Percentiles rank a stretch among this genome's conserved stretches.
Conservation (phyloP, 2,113 vertebrate genomes). For the Mus spicilegus region DNA sequence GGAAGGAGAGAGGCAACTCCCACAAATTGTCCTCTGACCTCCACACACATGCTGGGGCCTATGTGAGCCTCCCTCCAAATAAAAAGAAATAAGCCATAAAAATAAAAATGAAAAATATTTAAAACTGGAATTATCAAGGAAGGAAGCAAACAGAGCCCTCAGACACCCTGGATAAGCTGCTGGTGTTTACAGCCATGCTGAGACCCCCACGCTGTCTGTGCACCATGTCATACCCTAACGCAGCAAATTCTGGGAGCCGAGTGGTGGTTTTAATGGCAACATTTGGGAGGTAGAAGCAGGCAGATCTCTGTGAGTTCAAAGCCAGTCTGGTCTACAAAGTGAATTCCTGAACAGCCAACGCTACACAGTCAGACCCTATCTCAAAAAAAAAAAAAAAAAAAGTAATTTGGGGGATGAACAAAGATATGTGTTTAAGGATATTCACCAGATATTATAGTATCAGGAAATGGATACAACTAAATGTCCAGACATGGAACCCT, state of each 20-base stretch:
- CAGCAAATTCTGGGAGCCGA: not conserved
- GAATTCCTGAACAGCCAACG: not conserved
- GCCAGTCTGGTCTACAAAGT: not conserved
- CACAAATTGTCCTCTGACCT: not conserved
- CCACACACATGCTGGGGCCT: too few relatives aligned
- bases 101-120: not conserved
- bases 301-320: not conserved
- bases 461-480: not conserved
- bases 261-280: not conserved
- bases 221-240: not conserved
- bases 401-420: not conserved
- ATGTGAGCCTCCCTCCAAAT: not conserved
- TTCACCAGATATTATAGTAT: not conserved
- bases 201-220: fast-evolving
- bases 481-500: not conserved
- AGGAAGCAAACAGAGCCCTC: not conserved
- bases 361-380: not conserved
- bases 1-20: not conserved
- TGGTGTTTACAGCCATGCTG: not conserved
- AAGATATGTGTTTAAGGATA: not conserved
- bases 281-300: not conserved
- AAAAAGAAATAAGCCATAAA: not conserved
- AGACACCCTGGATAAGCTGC: not conserved
- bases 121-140: not conserved
- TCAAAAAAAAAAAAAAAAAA: not conserved